phyloP scores from a whole-genome alignment of 2,113 vertebrate genomes.

The Redunca redunca region DNA sequence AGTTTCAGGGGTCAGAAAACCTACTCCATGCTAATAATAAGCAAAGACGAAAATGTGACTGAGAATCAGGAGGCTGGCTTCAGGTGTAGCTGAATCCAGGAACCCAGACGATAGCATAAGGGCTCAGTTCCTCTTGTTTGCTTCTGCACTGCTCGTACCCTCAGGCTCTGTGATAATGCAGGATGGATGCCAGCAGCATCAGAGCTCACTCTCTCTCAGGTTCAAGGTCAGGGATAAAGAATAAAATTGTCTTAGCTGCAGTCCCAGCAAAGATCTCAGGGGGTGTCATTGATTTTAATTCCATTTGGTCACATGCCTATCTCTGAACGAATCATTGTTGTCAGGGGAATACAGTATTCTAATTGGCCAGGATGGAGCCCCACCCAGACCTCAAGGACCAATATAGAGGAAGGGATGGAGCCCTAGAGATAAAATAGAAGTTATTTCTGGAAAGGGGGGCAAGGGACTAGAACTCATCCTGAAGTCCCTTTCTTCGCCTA shows the following conservation, averaged over 20 bases:
- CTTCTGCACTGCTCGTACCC: too few species aligned
- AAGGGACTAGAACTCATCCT: not conserved
- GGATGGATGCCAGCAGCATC: not conserved
- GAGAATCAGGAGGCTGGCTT: not conserved
- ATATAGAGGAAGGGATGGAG: not conserved
- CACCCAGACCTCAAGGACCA: not conserved
- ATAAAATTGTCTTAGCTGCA: not conserved
- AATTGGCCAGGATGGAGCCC: not conserved
- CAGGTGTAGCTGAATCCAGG: not conserved
- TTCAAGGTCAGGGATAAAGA: not conserved
- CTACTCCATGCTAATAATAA: not conserved
- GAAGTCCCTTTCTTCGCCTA: not conserved
- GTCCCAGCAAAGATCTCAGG: not conserved
- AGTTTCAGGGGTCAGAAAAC: not conserved
- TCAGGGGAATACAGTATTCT: not conserved
- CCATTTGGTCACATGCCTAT: not conserved
- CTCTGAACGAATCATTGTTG: not conserved
- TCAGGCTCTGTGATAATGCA: not conserved
- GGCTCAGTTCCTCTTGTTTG: not conserved
- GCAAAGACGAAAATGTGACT: not conserved
- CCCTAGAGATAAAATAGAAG: not conserved
- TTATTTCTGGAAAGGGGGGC: not conserved
- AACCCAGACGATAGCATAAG: not conserved
- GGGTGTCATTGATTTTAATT: not conserved
- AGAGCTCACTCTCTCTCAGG: not conserved